phyloP scores from a whole-genome alignment of 2,797 vertebrate genomes.

The Halcyon leucocephala region DNA sequence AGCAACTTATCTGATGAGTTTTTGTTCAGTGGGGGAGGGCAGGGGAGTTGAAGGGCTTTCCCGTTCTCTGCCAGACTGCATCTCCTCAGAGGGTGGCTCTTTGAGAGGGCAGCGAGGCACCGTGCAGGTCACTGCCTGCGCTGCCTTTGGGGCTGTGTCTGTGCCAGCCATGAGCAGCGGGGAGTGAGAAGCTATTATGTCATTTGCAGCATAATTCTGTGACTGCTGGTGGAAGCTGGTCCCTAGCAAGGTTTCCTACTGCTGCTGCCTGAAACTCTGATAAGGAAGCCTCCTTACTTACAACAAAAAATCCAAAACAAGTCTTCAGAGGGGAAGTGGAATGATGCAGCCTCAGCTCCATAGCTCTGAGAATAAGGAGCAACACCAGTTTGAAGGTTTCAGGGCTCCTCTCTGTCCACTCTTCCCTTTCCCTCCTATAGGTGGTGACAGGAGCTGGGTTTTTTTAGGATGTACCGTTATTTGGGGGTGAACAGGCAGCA shows the following conservation, averaged over 20 bases:
- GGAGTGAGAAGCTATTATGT: fast-evolving
- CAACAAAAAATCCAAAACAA: background rate
- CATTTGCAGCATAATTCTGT: background rate
- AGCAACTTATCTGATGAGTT: background rate
- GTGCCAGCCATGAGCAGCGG: fast-evolving
- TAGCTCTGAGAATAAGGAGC: background rate
- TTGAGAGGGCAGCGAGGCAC: background rate
- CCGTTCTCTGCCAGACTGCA: fast-evolving
- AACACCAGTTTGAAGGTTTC: background rate
- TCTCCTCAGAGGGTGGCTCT: background rate
- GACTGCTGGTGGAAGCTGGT: background rate
- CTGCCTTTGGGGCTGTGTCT: background rate
- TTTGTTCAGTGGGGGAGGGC: background rate
- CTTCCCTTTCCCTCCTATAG: background rate
- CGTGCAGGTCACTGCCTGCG: fast-evolving
- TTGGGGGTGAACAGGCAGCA: background rate
- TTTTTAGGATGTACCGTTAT: background rate
- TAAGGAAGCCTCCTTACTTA: background rate
- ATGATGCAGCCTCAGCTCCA: background rate
- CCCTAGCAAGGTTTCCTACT: background rate
- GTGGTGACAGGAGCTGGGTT: fast-evolving
- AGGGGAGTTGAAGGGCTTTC: background rate
- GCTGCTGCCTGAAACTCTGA: background rate
- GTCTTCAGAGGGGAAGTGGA: background rate
- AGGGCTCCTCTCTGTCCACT: background rate